Conservation (phyloP, 1,140 invertebrate genomes). For the Zaprionus kolodkinae region DNA sequence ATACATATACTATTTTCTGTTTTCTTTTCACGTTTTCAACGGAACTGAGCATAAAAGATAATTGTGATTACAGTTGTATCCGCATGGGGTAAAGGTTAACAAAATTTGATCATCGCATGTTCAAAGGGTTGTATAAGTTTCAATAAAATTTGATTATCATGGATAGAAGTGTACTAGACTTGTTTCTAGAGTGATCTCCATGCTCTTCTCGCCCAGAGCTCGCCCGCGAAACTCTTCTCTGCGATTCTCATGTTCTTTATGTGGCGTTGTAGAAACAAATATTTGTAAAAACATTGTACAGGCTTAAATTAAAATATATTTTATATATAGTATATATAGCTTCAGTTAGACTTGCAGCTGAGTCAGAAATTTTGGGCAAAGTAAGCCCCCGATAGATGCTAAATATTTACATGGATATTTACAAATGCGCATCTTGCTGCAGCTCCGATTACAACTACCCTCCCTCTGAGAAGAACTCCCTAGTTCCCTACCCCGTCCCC, state of each 20-base stretch:
- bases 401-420: conserved; percentile 36
- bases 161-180: neutral
- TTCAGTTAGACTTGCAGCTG: conserved; percentile 21
- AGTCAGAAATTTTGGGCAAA: neutral
- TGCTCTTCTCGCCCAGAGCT: conserved; percentile 16
- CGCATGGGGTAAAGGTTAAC: neutral
- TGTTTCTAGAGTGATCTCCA: neutral
- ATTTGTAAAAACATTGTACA: conserved; percentile 8
- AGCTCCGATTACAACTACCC: conserved; percentile 41
- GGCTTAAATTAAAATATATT: conserved; percentile 8
- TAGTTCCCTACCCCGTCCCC: neutral
- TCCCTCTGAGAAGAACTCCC: neutral
- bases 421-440: conserved; percentile 15
- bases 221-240: conserved; percentile 25
- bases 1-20: conserved; percentile 7
- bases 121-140: neutral
- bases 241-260: neutral
- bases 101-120: neutral
- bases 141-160: neutral
- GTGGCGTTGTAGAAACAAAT: neutral
- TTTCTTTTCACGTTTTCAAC: neutral
- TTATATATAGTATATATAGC: conserved; percentile 15
- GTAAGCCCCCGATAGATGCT: neutral
- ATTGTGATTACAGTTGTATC: neutral
- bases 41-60: conserved; percentile 16